These are phyloP conservation scores for Apomyelois bistriatella DNA, from an alignment of 2,888 invertebrate genomes.

Conservation along the genomic window DNA sequence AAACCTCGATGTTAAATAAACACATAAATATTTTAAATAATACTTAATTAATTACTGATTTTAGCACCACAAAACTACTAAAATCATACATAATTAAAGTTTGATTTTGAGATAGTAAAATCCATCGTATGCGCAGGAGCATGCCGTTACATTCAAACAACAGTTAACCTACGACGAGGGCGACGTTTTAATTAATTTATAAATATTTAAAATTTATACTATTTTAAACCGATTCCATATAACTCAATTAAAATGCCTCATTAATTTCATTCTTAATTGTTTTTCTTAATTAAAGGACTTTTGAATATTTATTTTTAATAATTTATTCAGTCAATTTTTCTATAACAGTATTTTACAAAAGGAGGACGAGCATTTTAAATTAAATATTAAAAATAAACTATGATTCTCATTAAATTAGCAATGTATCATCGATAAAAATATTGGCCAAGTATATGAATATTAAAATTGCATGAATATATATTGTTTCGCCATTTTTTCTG, in stretches of 20 bases:
- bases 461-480: too few relatives aligned
- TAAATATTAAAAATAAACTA: conserved; percentile 3
- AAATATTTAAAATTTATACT: conserved; percentile 2
- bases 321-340: not conserved
- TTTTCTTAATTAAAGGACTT: not conserved
- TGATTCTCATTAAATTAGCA: not conserved
- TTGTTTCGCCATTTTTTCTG: not conserved
- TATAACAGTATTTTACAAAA: conserved; percentile 11
- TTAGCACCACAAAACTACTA: too few relatives aligned
- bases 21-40: too few relatives aligned
- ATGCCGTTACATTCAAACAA: not conserved
- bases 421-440: not conserved
- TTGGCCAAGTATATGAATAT: not conserved
- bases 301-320: not conserved
- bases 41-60: too few relatives aligned
- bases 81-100: too few relatives aligned
- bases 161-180: not conserved
- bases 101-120: not conserved
- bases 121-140: not conserved
- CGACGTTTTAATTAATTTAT: conserved; percentile 1
- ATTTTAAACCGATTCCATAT: not conserved
- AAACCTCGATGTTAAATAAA: too few relatives aligned
- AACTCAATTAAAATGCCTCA: not conserved
- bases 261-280: conserved; percentile 3
- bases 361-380: not conserved